Evolutionary conservation across 2,797 vertebrate species (phyloP).

Genomic region (Cirrhinus mrigala): DNA sequence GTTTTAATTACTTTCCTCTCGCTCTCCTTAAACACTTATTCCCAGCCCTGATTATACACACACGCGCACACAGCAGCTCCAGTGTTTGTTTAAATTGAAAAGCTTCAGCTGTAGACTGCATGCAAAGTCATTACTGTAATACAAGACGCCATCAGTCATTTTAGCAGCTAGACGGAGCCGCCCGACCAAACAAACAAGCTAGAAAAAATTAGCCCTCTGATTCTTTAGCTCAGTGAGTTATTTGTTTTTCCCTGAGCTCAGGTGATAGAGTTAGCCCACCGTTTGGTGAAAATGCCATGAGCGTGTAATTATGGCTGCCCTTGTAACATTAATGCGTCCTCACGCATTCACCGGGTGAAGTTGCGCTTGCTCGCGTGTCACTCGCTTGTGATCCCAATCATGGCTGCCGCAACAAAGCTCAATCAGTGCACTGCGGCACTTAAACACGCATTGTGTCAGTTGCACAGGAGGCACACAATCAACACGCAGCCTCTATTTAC

Average conservation of each 20-base stretch:
- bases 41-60: conserved; percentile 48
- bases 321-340: not conserved
- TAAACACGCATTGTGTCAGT: conserved; percentile 9
- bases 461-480: conserved; percentile 8
- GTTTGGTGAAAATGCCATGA: not conserved
- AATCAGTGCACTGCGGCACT: not conserved
- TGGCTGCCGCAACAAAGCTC: not conserved
- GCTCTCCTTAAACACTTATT: conserved; percentile 55
- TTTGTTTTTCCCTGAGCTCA: not conserved
- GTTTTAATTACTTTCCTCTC: conserved; percentile 77
- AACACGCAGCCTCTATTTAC: conserved; percentile 19
- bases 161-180: conserved; percentile 40
- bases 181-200: conserved; percentile 41
- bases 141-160: conserved; percentile 57
- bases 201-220: conserved; percentile 8
- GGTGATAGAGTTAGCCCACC: not conserved
- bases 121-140: conserved; percentile 57
- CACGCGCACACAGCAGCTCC: conserved; percentile 24
- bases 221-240: not conserved
- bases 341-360: not conserved
- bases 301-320: not conserved
- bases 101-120: conserved; percentile 52
- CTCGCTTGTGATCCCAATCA: not conserved
- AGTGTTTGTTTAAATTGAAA: conserved; percentile 54
- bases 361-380: not conserved